These are phyloP conservation scores for Eristalis arbustorum DNA, from an alignment of 2,888 invertebrate species.

Conservation along the genomic window DNA sequence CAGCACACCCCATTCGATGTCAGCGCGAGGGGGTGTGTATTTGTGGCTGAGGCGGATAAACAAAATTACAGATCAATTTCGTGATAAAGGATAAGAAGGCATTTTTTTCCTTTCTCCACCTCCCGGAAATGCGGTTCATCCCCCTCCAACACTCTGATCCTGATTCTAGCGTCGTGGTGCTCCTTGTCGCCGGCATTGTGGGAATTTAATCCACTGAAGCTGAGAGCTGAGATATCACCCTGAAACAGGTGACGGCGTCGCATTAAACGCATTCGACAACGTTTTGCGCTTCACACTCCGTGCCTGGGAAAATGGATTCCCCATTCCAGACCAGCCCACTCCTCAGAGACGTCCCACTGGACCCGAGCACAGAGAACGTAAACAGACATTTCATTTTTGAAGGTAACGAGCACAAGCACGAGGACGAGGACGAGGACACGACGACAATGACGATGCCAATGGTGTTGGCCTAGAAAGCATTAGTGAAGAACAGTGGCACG, in stretches of 20 bases:
- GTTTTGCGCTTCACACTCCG: slow-evolving; percentile 8
- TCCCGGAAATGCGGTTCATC: too few relatives aligned
- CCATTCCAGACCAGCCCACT: background rate
- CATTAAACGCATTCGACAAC: slow-evolving; percentile 39
- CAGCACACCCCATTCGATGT: slow-evolving; percentile 29
- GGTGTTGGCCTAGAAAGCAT: slow-evolving; percentile 25
- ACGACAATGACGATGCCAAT: background rate
- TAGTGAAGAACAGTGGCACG: slow-evolving; percentile 46
- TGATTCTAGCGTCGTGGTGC: background rate
- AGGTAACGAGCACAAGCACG: background rate
- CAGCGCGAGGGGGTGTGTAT: background rate
- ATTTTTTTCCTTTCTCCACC: slow-evolving; percentile 18
- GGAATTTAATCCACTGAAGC: slow-evolving; percentile 32
- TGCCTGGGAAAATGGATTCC: background rate
- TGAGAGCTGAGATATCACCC: slow-evolving; percentile 46
- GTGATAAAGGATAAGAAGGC: slow-evolving; percentile 53
- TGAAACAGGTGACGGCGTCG: slow-evolving; percentile 53
- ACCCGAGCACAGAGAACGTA: background rate
- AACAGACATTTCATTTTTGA: slow-evolving; percentile 2
- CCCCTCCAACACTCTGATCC: background rate
- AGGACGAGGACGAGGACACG: background rate
- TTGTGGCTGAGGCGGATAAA: slow-evolving; percentile 61
- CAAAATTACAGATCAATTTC: slow-evolving; percentile 68
- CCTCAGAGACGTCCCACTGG: background rate
- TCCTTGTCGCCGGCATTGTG: slow-evolving; percentile 11